phyloP scores from a whole-genome alignment of 1,140 invertebrate species.

The Monochamus saltuarius region DNA sequence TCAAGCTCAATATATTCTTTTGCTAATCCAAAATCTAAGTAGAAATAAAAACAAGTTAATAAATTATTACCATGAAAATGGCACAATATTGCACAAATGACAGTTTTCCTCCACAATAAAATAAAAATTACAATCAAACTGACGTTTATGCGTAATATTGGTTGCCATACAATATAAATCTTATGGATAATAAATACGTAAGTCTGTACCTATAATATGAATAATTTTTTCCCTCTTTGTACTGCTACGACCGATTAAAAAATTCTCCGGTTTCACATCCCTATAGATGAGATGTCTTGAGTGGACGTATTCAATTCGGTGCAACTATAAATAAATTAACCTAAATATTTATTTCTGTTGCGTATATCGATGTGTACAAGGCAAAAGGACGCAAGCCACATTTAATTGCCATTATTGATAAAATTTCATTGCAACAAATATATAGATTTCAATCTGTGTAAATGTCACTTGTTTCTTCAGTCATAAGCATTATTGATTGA shows the following conservation, averaged over 20 bases:
- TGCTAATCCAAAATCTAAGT: conserved; percentile 94
- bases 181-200: too few relatives aligned
- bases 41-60: conserved; percentile 21
- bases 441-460: too few relatives aligned
- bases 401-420: too few relatives aligned
- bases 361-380: conserved; percentile 24
- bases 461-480: too few relatives aligned
- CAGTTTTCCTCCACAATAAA: too few relatives aligned
- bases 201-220: conserved; percentile 89
- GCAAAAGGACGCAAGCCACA: too few relatives aligned
- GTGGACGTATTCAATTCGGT: conserved; percentile 99
- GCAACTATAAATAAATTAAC: conserved; percentile 65
- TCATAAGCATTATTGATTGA: too few relatives aligned
- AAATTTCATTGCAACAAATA: too few relatives aligned
- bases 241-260: conserved; percentile 97
- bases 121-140: too few relatives aligned
- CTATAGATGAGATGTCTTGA: conserved; percentile 98
- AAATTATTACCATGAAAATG: background rate
- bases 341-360: conserved; percentile 1
- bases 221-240: conserved; percentile 99
- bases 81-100: background rate
- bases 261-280: conserved; percentile 99
- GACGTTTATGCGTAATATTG: too few relatives aligned
- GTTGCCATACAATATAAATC: too few relatives aligned
- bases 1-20: conserved; percentile 99